phyloP scores from a whole-genome alignment of 2,797 vertebrate genomes.

The Protonibea diacanthus region DNA sequence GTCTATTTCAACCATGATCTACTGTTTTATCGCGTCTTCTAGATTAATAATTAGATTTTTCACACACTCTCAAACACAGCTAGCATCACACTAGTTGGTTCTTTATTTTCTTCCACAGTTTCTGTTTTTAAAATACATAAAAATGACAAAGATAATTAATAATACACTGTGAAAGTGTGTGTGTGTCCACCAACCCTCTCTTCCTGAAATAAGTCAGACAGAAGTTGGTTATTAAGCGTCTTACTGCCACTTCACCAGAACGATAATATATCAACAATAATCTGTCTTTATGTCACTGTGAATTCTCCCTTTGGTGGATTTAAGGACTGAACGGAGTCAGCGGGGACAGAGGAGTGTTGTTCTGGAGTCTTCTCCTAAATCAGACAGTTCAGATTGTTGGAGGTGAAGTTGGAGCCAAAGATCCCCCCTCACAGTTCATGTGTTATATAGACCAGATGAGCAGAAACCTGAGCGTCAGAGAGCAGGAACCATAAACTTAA shows the following conservation, averaged over 20 bases:
- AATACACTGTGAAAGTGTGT: no score
- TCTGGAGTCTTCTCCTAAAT: conserved; percentile 51
- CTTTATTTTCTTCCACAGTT: no score
- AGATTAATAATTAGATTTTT: neutral
- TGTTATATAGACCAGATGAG: conserved; percentile 67
- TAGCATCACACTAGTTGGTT: no score
- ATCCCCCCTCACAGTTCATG: conserved; percentile 21
- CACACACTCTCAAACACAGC: neutral
- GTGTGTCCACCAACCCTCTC: neutral
- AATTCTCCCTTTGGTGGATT: conserved; percentile 2
- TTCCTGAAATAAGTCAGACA: conserved; percentile 7
- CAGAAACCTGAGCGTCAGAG: conserved; percentile 57
- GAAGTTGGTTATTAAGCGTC: neutral
- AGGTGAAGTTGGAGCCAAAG: conserved; percentile 14
- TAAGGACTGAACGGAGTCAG: neutral
- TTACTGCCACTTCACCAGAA: neutral
- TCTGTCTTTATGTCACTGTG: neutral
- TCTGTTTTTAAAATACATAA: no score
- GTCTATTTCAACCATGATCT: no score
- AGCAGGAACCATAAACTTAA: conserved; percentile 59
- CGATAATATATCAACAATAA: neutral
- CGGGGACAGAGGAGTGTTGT: conserved; percentile 2
- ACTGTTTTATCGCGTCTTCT: neutral
- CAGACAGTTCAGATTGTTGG: conserved; percentile 43
- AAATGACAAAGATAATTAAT: no score